These are phyloP conservation scores for Leistus spinibarbis DNA, from an alignment of 2,888 invertebrate genomes.

Conservation along the genomic window DNA sequence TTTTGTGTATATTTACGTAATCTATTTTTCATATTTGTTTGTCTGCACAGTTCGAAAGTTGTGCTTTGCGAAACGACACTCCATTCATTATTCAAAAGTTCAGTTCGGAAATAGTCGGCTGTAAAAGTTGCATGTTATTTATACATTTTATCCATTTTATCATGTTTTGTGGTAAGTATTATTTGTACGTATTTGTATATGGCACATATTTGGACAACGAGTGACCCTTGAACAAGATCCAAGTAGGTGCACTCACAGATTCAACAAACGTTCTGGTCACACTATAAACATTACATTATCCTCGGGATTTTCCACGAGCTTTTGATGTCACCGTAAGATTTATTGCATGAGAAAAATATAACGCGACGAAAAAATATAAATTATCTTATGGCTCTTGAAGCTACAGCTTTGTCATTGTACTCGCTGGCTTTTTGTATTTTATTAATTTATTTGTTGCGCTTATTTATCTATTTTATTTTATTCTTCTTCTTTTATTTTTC, in stretches of 20 bases:
- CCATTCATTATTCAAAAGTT: slow-evolving; percentile 32
- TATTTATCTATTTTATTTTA: too few relatives aligned
- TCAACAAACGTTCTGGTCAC: slow-evolving; percentile 26
- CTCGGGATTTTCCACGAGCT: slow-evolving; percentile 28
- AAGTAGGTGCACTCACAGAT: slow-evolving; percentile 34
- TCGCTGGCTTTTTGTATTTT: too few relatives aligned
- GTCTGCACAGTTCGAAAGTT: not conserved
- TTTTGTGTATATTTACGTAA: slow-evolving; percentile 21
- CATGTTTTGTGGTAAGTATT: slow-evolving; percentile 14
- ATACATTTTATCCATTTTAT: not conserved
- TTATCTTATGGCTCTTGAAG: too few relatives aligned
- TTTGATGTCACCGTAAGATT: slow-evolving; percentile 31
- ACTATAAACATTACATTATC: slow-evolving; percentile 35
- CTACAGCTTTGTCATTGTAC: too few relatives aligned
- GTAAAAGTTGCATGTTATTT: not conserved
- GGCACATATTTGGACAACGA: slow-evolving; percentile 16
- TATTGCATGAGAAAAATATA: slow-evolving; percentile 29
- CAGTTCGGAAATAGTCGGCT: not conserved
- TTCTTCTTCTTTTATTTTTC: too few relatives aligned
- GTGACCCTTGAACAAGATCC: slow-evolving; percentile 23
- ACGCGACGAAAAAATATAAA: slow-evolving; percentile 12
- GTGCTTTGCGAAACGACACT: not conserved
- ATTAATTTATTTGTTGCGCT: too few relatives aligned
- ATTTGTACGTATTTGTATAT: slow-evolving; percentile 15
- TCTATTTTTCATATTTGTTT: slow-evolving; percentile 32